A percentile compares a stretch with the other conserved stretches of the same genome.
These are phyloP conservation scores for Microcaecilia unicolor DNA, from an alignment of 2,797 vertebrate genomes.

Conservation along the genomic window DNA sequence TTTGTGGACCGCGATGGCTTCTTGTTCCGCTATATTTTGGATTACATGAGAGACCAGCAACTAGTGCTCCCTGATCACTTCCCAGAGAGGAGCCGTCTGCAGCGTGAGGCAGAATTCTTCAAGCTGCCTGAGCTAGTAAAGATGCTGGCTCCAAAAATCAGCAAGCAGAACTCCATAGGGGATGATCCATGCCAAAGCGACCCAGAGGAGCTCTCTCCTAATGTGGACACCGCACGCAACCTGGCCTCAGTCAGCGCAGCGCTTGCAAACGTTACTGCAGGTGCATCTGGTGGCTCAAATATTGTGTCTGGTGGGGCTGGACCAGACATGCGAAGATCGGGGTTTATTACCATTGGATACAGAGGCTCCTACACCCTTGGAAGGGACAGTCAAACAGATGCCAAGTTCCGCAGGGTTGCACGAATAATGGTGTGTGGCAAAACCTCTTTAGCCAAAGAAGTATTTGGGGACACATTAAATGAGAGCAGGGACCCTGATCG, in stretches of 20 bases:
- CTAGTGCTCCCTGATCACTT: conserved; percentile 87
- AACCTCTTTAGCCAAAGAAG: conserved; percentile 83
- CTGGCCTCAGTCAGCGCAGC: conserved; percentile 39
- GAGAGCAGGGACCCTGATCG: conserved; percentile 87
- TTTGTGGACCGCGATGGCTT: conserved; percentile 89
- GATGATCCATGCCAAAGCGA: conserved; percentile 76
- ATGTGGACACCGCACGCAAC: conserved; percentile 26
- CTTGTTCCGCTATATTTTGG: conserved; percentile 86
- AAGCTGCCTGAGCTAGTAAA: conserved; percentile 76
- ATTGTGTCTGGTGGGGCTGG: fast-evolving
- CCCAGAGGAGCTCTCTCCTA: conserved; percentile 65
- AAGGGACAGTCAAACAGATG: conserved; percentile 83
- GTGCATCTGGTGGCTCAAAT: not conserved
- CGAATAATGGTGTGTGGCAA: conserved; percentile 88
- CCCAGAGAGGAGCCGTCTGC: conserved; percentile 76
- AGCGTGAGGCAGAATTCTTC: conserved; percentile 85
- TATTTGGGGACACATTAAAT: conserved; percentile 87
- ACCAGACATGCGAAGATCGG: conserved; percentile 50
- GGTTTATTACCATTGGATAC: conserved; percentile 87
- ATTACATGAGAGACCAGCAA: conserved; percentile 80
- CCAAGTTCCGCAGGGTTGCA: conserved; percentile 83
- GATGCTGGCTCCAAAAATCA: conserved; percentile 64
- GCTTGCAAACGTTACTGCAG: conserved; percentile 23
- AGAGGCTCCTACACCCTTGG: conserved; percentile 83
- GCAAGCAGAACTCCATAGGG: conserved; percentile 71